phyloP scores from a whole-genome alignment of 1,140 invertebrate species.

The Nasonia longicornis region DNA sequence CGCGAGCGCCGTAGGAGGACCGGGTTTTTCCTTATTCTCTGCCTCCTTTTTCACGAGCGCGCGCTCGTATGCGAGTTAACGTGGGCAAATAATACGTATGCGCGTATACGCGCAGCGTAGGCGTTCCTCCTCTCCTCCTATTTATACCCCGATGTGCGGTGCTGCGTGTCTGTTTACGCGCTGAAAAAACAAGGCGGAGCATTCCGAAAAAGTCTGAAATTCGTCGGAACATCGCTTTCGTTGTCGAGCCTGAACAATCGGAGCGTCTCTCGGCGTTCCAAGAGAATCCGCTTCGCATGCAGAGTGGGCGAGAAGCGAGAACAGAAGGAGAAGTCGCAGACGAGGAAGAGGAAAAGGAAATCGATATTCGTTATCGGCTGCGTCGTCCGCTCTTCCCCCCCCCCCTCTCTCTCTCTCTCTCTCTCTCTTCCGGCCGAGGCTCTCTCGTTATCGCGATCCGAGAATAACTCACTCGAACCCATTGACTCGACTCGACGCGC shows the following conservation, averaged over 20 bases:
- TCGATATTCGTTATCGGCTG: slow-evolving; percentile 43
- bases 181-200: background rate
- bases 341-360: slow-evolving; percentile 31
- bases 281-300: no score
- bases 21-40: slow-evolving; percentile 53
- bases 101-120: slow-evolving; percentile 29
- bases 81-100: slow-evolving; percentile 32
- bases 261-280: no score
- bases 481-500: slow-evolving; percentile 41
- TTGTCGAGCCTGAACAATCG: background rate
- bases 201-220: background rate
- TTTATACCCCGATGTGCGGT: slow-evolving; percentile 35
- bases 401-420: background rate
- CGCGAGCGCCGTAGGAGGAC: slow-evolving; percentile 54
- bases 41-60: slow-evolving; percentile 48
- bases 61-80: background rate
- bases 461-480: slow-evolving; percentile 48
- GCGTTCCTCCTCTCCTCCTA: slow-evolving; percentile 46
- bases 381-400: background rate
- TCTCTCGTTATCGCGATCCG: slow-evolving; percentile 44
- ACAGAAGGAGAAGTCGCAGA: background rate
- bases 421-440: slow-evolving; percentile 12
- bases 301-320: background rate
- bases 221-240: background rate
- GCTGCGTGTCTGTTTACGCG: background rate